A percentile compares a stretch with the other conserved stretches of the same genome.
phyloP scores from a whole-genome alignment of 2,113 vertebrate species.

The Rhea pennata region DNA sequence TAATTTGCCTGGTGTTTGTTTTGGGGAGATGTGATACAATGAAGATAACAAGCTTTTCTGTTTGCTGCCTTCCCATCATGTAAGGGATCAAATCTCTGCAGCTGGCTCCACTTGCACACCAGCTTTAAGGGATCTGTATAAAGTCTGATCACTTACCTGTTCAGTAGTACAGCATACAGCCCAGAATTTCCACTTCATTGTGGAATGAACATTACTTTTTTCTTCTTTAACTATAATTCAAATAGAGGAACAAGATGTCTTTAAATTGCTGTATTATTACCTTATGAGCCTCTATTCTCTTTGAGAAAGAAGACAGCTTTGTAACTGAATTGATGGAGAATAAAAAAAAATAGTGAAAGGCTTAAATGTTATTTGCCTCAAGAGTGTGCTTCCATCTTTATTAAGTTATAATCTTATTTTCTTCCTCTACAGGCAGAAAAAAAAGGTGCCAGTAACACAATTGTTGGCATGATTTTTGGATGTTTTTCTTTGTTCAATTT shows the following conservation, averaged over 20 bases:
- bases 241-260: background rate
- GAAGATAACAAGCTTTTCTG: background rate
- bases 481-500: constrained; percentile 90
- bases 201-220: background rate
- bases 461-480: constrained; percentile 92
- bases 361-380: background rate
- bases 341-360: background rate
- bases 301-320: background rate
- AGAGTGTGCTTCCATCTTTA: background rate
- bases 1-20: background rate
- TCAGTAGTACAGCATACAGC: background rate
- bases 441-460: constrained; percentile 87
- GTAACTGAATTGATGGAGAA: background rate
- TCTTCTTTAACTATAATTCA: background rate
- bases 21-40: accelerated
- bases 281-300: background rate
- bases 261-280: background rate
- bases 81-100: background rate
- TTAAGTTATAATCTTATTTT: background rate
- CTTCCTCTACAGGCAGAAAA: constrained; percentile 83
- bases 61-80: background rate
- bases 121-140: background rate
- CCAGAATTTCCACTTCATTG: background rate
- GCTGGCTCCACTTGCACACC: background rate
- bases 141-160: background rate